These are phyloP conservation scores for Dallia pectoralis DNA, from an alignment of 2,797 vertebrate species.

Conservation along the genomic window DNA sequence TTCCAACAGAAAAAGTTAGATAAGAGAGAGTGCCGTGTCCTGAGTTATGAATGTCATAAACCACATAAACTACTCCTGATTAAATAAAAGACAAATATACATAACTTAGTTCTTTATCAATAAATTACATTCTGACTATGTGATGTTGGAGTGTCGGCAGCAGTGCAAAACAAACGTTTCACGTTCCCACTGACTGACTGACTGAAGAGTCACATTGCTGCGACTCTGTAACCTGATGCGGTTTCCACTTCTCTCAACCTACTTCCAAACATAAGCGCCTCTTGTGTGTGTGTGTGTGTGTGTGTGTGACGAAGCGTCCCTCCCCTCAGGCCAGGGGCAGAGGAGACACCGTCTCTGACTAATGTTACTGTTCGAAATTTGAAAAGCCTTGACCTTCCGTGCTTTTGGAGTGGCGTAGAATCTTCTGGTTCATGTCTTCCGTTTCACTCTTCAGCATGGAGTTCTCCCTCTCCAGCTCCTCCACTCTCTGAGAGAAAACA, in stretches of 20 bases:
- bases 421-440: constrained; percentile 83
- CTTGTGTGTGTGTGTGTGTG: constrained; percentile 49
- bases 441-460: constrained; percentile 86
- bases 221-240: constrained; percentile 43
- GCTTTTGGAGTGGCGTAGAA: constrained; percentile 65
- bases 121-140: not conserved
- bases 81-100: not conserved
- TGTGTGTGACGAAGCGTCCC: constrained; percentile 31
- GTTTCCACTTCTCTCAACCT: constrained; percentile 28
- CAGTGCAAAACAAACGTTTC: constrained; percentile 25
- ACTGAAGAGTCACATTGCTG: constrained; percentile 33
- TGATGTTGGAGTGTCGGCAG: not conserved
- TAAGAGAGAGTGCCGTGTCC: not conserved
- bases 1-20: not conserved
- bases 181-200: constrained; percentile 24
- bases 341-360: not conserved
- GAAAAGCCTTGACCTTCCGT: constrained; percentile 70
- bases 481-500: constrained; percentile 73
- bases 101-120: not conserved
- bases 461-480: constrained; percentile 87
- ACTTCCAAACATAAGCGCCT: constrained; percentile 44
- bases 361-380: not conserved
- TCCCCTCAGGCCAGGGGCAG: constrained; percentile 27
- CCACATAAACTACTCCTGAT: not conserved
- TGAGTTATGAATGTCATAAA: not conserved